A percentile compares a stretch with the other conserved stretches of the same genome.
These are phyloP conservation scores for Acleris cristana DNA, from an alignment of 2,888 invertebrate species.

Conservation along the genomic window DNA sequence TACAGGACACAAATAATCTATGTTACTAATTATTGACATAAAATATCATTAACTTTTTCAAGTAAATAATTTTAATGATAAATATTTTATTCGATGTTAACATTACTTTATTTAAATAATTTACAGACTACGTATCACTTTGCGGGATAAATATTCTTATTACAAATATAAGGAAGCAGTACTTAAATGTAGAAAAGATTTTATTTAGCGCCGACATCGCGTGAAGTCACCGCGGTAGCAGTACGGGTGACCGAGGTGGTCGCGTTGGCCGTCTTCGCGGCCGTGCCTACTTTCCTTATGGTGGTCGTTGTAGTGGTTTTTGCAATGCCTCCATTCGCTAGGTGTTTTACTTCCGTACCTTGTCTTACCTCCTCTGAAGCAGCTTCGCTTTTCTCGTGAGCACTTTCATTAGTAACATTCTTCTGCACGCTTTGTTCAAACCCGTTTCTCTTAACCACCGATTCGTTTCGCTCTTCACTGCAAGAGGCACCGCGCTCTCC, in stretches of 20 bases:
- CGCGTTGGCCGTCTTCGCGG: slow-evolving; percentile 68
- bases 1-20: not conserved
- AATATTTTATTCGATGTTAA: not conserved
- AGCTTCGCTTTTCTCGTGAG: slow-evolving; percentile 65
- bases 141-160: slow-evolving; percentile 4
- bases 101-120: slow-evolving; percentile 17
- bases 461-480: slow-evolving; percentile 58
- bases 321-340: slow-evolving; percentile 69
- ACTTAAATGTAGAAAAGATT: not conserved
- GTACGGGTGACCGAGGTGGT: slow-evolving; percentile 66
- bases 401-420: slow-evolving; percentile 61
- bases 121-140: slow-evolving; percentile 14
- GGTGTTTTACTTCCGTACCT: slow-evolving; percentile 68
- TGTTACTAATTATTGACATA: not conserved
- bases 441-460: slow-evolving; percentile 64
- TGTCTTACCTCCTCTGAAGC: slow-evolving; percentile 68
- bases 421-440: slow-evolving; percentile 66
- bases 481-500: slow-evolving; percentile 63
- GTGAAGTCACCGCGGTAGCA: slow-evolving; percentile 69
- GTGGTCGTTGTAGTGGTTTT: slow-evolving; percentile 77
- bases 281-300: slow-evolving; percentile 67
- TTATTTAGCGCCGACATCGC: slow-evolving; percentile 75
- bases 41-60: not conserved
- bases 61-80: not conserved
- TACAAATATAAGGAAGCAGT: not conserved